Base-by-base conservation (phyloP, 2,888 invertebrate species). In the Stenchaetothrips biformis region DNA sequence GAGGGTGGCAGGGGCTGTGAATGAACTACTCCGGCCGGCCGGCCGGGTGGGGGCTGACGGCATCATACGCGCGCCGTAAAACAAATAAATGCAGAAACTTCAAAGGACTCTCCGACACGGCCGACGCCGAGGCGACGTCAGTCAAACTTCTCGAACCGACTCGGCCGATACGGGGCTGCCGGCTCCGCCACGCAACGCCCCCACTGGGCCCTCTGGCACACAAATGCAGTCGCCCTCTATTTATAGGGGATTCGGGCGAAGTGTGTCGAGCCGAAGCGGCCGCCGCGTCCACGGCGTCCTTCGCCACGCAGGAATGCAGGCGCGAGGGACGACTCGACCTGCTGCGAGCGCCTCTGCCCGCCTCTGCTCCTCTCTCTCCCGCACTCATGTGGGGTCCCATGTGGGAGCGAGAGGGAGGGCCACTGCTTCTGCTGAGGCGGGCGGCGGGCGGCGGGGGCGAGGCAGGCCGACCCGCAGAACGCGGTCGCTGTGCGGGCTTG, bases 141-240 rank as follows among this genome's bases (percentile, higher is more conserved):
- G 37, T 37, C 37, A 37, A 37, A 37, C 37, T 37, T 37, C 37
- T 37, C 37, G 37, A 37, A 37, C 2, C 37, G 37, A 37, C 37
- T 37, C 37, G 37, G 37, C 37, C 37, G 37, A 37, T 37, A 4
- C 2, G 2, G 37, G 37, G 37, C 7, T 21, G 67, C 21, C 21
- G 67, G 67, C 18, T 4, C 13, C 59, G 59, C 9, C 59, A 18
- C 59, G 59, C 59, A 6, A 13, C 59, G 13, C 59, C 59, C 18
- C 59, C 59, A 6, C 59, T 18, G 59, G 18, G 59, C 13, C 13
- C 18, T 18, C 59, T 59, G 59, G 59, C 21, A 25, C 67, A 74
- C 67, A 25, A 74, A 74, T 74, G 67, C 67, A 74, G 67, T 53
- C 16, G 67, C 67, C 67, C 11, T 21, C 67, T 74, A 74, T 74